Evolutionary conservation across 2,113 vertebrate species (phyloP).

Genomic region (Colossoma macropomum): DNA sequence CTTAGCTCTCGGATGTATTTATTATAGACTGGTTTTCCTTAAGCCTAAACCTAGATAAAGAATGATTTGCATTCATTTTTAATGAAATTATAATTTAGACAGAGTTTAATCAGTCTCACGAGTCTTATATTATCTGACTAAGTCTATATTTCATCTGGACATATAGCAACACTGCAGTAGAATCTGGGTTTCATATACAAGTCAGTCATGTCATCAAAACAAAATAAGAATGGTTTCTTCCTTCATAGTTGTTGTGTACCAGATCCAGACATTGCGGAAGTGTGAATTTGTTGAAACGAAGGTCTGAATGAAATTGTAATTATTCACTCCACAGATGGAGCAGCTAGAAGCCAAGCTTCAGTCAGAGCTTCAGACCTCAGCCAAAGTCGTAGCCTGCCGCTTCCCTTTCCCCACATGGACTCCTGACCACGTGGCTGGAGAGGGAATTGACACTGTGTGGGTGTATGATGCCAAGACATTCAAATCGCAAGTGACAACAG

Average conservation of each 20-base stretch:
- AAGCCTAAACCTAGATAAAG: too few species aligned
- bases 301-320: constrained; percentile 2
- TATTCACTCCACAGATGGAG: constrained; percentile 83
- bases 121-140: not conserved
- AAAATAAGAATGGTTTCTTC: not conserved
- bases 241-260: not conserved
- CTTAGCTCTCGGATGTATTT: too few species aligned
- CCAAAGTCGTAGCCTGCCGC: constrained; percentile 91
- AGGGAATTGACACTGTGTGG: constrained; percentile 93
- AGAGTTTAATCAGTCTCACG: not conserved
- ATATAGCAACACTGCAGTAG: not conserved
- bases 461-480: constrained; percentile 81
- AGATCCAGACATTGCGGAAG: not conserved
- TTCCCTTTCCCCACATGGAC: constrained; percentile 95
- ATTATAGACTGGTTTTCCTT: too few species aligned
- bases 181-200: not conserved
- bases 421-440: constrained; percentile 80
- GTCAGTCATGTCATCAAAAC: not conserved
- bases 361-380: constrained; percentile 78
- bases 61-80: not conserved
- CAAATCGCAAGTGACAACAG: constrained; percentile 45
- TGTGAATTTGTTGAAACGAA: not conserved
- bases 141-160: not conserved
- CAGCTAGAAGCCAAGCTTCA: constrained; percentile 88
- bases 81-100: not conserved